Base-by-base conservation (phyloP, 2,797 vertebrate genomes). In the Thalassophryne amazonica region DNA sequence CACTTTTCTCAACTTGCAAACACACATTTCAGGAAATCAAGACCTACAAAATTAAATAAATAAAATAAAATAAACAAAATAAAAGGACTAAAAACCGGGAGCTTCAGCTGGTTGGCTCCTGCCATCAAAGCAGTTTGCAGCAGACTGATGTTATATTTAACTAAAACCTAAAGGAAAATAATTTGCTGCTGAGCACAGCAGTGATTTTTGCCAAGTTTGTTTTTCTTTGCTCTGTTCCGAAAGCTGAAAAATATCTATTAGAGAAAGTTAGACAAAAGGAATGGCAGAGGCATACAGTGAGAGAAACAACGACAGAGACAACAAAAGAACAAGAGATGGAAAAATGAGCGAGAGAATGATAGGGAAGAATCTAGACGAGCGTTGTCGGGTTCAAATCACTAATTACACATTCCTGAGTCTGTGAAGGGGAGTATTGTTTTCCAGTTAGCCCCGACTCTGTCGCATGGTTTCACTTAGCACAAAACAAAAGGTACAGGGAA, bases 381-480 rank as follows among this genome's bases (percentile, higher is more conserved):
- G 61, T 73, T 66, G 78, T 68, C 36, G 76, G 81, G 83, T 84
- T 86, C 81, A 85, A 88, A 87, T 87, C 86, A 83, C 85, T 86
- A 87, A 87, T 85, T 86, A 83, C 85, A 87, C 86, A 88, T 88
- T 88, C 85, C 86, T 86, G 77, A 65, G 82, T 74, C 80, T 78
- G 85, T 85, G 84, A 88, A 88, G 84, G 84, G 67, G 81, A 84
- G 84, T 81, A 86, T 86, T 88, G 85, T 88, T 86, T 87, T 81
- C 65, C 71, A 81, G 80, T 87, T 87, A 86, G 85, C 83, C 81
- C 78, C 73, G 65, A 83, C 78, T 75, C 85, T 82, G 78, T 87
- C 83, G 81, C 83, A 87, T 87, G 86, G 85, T 88, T 88, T 87
- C 83, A 87, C 84, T 88, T 88, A 88, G 84, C 80, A 76, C 76